Conservation (phyloP, 2,113 vertebrate genomes). For the Xerus inauris region DNA sequence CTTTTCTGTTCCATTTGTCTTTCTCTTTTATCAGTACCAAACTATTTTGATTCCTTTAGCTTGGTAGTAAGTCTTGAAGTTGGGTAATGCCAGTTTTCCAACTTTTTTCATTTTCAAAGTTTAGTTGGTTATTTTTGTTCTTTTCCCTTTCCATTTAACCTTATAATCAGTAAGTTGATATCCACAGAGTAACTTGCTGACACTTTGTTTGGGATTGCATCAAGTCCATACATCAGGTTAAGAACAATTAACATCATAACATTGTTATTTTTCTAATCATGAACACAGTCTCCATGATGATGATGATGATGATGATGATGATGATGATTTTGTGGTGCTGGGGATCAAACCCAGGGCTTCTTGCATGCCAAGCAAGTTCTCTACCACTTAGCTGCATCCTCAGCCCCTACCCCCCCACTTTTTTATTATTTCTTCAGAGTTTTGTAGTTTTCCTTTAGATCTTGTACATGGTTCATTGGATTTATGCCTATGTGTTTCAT, state of each 20-base stretch:
- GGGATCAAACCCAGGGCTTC: too few species aligned
- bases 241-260: background rate
- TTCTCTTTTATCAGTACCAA: too few species aligned
- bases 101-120: background rate
- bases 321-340: too few species aligned
- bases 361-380: background rate
- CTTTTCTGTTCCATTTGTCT: background rate
- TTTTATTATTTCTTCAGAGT: background rate
- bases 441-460: background rate
- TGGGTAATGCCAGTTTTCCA: background rate
- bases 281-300: background rate
- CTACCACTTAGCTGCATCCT: background rate
- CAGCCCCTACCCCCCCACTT: background rate
- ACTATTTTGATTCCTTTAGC: too few species aligned
- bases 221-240: background rate
- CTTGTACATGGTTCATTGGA: background rate
- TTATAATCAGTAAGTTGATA: background rate
- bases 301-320: too few species aligned
- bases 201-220: background rate
- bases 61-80: background rate
- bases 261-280: background rate
- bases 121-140: background rate
- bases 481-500: background rate
- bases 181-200: background rate
- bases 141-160: background rate